A percentile compares a stretch with the other conserved stretches of the same genome.
These are phyloP conservation scores for Bombycilla garrulus DNA, from an alignment of 2,113 vertebrate species.

Conservation along the genomic window DNA sequence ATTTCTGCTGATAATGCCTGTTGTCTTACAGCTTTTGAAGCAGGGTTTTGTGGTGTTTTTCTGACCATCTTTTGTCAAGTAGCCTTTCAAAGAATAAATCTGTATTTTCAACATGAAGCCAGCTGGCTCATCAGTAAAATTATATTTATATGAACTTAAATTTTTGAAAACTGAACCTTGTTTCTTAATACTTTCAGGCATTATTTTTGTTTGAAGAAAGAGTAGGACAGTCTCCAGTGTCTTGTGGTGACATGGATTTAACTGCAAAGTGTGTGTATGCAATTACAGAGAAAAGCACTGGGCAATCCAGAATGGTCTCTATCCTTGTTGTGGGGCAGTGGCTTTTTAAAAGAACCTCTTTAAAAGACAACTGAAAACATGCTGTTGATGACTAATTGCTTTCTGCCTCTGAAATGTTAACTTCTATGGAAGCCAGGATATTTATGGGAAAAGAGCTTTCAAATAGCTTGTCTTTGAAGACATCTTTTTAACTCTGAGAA, in stretches of 20 bases:
- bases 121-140: neutral
- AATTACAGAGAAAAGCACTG: neutral
- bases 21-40: neutral
- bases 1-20: neutral
- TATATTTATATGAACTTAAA: neutral
- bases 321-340: neutral
- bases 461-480: neutral
- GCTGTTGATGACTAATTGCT: neutral
- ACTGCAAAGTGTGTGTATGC: neutral
- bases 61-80: neutral
- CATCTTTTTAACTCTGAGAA: neutral
- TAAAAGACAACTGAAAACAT: neutral
- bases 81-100: neutral
- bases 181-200: neutral
- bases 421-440: neutral
- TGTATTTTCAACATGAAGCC: neutral
- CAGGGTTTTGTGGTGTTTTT: neutral
- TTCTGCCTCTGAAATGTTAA: slow-evolving; percentile 10
- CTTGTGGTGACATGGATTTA: neutral
- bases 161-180: neutral
- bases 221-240: neutral
- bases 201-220: neutral
- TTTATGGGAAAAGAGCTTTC: neutral
- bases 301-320: neutral
- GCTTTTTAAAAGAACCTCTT: neutral